phyloP scores from a whole-genome alignment of 30 jellyfish, hydroid and myxozoan genomes.

The Cassiopea andromeda region DNA sequence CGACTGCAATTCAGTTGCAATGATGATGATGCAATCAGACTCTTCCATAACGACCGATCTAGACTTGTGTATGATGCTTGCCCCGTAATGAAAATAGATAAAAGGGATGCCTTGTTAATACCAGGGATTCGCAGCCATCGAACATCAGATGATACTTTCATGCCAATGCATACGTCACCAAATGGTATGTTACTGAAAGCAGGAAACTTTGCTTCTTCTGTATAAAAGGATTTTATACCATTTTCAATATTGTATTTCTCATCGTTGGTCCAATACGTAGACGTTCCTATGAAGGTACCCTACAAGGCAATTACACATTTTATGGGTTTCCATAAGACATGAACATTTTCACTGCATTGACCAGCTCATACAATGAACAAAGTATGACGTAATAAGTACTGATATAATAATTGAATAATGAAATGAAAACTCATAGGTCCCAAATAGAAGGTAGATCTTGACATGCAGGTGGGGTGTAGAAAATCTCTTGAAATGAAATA shows the following conservation, averaged over 20 bases:
- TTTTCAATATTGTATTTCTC: slow-evolving; percentile 7
- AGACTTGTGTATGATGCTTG: neutral
- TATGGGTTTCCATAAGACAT: neutral
- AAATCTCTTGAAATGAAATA: too few species aligned
- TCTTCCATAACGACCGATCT: neutral
- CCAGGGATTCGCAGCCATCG: slow-evolving; percentile 30
- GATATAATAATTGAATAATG: too few species aligned
- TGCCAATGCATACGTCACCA: slow-evolving; percentile 28
- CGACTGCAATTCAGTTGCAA: slow-evolving; percentile 13
- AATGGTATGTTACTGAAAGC: slow-evolving; percentile 7
- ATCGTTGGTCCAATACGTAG: slow-evolving; percentile 10
- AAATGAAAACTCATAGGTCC: too few species aligned
- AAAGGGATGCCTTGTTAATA: slow-evolving; percentile 4
- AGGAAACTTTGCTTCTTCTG: slow-evolving; percentile 37
- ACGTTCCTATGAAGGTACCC: neutral
- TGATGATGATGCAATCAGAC: neutral
- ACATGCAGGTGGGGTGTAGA: too few species aligned
- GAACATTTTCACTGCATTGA: neutral
- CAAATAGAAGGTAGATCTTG: too few species aligned
- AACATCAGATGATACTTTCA: neutral
- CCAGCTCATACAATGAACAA: too few species aligned
- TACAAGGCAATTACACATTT: neutral
- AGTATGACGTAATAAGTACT: too few species aligned
- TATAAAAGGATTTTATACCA: slow-evolving; percentile 23
- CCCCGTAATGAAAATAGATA: neutral